Percentiles rank a stretch among this genome's conserved stretches.
Evolutionary conservation across 2,797 vertebrate genomes (phyloP).

Genomic region (Melopsittacus undulatus): DNA sequence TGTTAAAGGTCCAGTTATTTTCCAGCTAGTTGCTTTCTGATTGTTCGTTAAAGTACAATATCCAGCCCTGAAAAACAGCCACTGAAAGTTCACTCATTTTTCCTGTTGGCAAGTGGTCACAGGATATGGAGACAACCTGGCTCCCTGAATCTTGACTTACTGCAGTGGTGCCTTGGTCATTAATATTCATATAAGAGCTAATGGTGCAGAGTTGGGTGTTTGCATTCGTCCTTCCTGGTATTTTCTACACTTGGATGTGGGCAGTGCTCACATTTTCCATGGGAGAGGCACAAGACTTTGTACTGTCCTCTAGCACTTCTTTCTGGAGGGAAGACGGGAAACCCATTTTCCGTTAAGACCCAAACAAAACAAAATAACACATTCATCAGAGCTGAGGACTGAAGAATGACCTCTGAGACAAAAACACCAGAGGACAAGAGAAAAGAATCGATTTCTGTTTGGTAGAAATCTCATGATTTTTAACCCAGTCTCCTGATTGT

Average conservation of each 20-base stretch:
- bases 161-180: conserved; percentile 9
- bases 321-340: not conserved
- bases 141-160: not conserved
- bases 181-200: conserved; percentile 46
- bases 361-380: not conserved
- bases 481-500: conserved; percentile 7
- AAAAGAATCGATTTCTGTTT: conserved; percentile 43
- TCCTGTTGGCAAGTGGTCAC: conserved; percentile 43
- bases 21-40: conserved; percentile 73
- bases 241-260: not conserved
- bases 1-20: conserved; percentile 72
- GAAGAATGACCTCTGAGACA: not conserved
- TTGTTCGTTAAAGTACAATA: conserved; percentile 69
- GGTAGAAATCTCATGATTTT: conserved; percentile 55
- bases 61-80: conserved; percentile 46
- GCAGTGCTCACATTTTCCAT: not conserved
- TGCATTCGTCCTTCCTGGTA: conserved; percentile 13
- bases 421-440: not conserved
- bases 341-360: not conserved
- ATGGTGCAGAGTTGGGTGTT: conserved; percentile 36
- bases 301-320: not conserved
- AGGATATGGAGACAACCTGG: conserved; percentile 11
- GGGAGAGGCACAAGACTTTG: not conserved
- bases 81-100: conserved; percentile 37
- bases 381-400: not conserved